Evolutionary conservation across 2,888 invertebrate genomes (phyloP), one percentile per base, ranked within the genome.

Genomic region (Melipona bicolor): DNA sequence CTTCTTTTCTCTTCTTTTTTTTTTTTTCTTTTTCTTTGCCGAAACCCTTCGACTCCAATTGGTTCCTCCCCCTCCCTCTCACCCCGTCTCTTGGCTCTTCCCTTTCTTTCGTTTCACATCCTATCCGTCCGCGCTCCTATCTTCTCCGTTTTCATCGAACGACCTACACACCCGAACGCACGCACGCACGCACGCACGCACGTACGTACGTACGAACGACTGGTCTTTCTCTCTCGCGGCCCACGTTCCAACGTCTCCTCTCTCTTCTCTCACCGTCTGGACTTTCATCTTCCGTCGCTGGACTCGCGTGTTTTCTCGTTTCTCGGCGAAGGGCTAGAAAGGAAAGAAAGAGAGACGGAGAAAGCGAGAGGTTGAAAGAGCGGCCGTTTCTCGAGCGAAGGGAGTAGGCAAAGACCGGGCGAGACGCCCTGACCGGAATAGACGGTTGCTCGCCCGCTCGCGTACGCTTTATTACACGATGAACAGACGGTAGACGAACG

Each of bases 11-110:
- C n/a, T 64, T 52, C 73, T 69, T 70, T 70, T 43, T 77, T 73
- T 77, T 81, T 80, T 64, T 68, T 78, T 82, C 87, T 73, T 87
- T 83, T 81, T 79, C 61, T 84, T 72, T 85, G 79, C 87, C 86
- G 86, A 86, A 90, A 89, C 87, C 88, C 89, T 90, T 91, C 92
- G 90, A 91, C 91, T 93, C 90, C 91, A 91, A 91, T 91, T 91
- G 91, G 87, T 90, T 91, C 90, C 91, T 92, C 88, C 83, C 81
- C 78, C 73, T 78, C 76, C 69, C 68, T 70, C 77, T 68, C 77
- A 0, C 0, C 9, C 43, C 43, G 43, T 43, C 43, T 43, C 2
- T 43, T 9, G 9, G 9, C 9, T 81, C 82, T 71, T 54, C 61
- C 50, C 54, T 64, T 24, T 67, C 71, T 72, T 78, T 77, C 79